A percentile compares a stretch with the other conserved stretches of the same genome.
phyloP scores from a whole-genome alignment of 2,797 vertebrate species.

The Phoeniculus purpureus region DNA sequence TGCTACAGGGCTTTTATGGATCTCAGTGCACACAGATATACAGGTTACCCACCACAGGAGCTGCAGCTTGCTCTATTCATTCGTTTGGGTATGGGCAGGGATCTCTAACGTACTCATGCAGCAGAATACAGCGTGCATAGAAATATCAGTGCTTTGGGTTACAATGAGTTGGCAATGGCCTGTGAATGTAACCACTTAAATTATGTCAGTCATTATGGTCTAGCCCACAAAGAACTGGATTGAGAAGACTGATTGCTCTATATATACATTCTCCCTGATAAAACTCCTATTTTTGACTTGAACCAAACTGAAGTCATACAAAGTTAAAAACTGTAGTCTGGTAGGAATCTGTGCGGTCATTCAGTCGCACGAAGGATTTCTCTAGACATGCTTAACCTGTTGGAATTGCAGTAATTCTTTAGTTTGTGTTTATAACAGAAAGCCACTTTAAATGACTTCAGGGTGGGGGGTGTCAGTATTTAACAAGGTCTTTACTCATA shows the following conservation, averaged over 20 bases:
- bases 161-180: neutral
- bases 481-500: neutral
- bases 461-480: neutral
- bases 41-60: neutral
- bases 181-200: neutral
- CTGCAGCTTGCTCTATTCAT: neutral
- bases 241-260: neutral
- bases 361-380: too few species aligned
- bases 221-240: neutral
- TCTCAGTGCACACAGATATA: neutral
- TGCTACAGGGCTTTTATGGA: neutral
- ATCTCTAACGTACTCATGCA: neutral
- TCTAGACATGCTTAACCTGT: too few species aligned
- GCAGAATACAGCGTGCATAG: accelerated
- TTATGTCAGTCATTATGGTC: neutral
- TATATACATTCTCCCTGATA: neutral
- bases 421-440: neutral
- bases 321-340: neutral
- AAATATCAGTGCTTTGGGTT: neutral
- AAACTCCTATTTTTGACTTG: neutral
- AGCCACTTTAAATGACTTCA: neutral
- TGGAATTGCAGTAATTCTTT: neutral
- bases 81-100: neutral
- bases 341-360: neutral
- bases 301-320: neutral